A percentile compares a stretch with the other conserved stretches of the same genome.
Conservation (phyloP, 2,888 invertebrate genomes). For the Helicoverpa assulta region DNA sequence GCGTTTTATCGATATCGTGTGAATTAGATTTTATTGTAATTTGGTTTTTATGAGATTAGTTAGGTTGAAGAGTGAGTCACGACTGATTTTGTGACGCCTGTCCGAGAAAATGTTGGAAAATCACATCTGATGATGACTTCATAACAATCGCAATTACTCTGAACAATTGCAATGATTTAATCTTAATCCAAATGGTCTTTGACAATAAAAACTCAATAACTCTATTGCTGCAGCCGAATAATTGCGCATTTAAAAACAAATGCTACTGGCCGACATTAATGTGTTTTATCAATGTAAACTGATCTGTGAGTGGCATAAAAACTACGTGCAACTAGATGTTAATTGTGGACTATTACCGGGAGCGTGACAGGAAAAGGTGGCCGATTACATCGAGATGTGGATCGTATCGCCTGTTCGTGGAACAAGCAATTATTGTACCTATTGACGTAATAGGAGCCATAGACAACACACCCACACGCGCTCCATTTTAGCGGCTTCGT, state of each 20-base stretch:
- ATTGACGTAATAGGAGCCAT: conserved; percentile 62
- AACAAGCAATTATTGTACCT: conserved; percentile 73
- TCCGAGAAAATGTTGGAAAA: conserved; percentile 21
- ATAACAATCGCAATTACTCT: conserved; percentile 22
- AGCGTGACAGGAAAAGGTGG: conserved; percentile 83
- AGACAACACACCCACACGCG: conserved; percentile 37
- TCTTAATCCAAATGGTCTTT: conserved; percentile 16
- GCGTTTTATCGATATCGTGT: conserved; percentile 35
- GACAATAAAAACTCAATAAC: conserved; percentile 27
- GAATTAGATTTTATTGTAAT: conserved; percentile 36
- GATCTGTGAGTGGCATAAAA: conserved; percentile 41
- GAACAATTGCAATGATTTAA: conserved; percentile 32
- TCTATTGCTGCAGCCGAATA: conserved; percentile 23
- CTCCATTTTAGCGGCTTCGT: conserved; percentile 39
- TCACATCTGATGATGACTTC: conserved; percentile 12
- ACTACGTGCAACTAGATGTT: conserved; percentile 60
- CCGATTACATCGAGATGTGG: conserved; percentile 78
- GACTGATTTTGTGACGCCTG: conserved; percentile 23
- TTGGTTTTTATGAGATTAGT: conserved; percentile 24
- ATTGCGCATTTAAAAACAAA: conserved; percentile 20
- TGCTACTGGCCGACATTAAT: conserved; percentile 22
- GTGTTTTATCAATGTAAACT: conserved; percentile 44
- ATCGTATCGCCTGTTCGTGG: conserved; percentile 76
- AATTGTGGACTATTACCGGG: conserved; percentile 73
- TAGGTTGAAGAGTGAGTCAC: conserved; percentile 11